Base-by-base conservation (phyloP, 2,113 vertebrate genomes). In the Engraulis encrasicolus region DNA sequence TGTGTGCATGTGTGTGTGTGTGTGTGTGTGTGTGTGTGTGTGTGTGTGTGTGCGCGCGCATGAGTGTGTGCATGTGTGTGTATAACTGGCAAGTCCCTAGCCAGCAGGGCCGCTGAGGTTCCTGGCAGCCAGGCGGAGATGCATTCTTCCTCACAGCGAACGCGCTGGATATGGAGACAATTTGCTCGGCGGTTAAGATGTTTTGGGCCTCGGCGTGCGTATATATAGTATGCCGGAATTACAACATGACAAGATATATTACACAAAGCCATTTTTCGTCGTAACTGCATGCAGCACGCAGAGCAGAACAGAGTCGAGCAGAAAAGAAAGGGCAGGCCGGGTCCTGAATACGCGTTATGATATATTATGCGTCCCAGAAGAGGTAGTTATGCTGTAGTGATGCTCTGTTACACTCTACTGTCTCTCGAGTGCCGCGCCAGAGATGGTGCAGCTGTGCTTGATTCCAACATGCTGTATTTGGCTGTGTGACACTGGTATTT, bases 71-170 rank as follows among this genome's bases (percentile, higher is more conserved):
- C n/a, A n/a, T n/a, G n/a, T n/a, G n/a, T n/a, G n/a, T n/a, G n/a
- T n/a, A n/a, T n/a, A n/a, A n/a, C n/a, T n/a, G n/a, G n/a, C n/a
- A n/a, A n/a, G n/a, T n/a, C n/a, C n/a, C n/a, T n/a, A n/a, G n/a
- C n/a, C n/a, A n/a, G n/a, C n/a, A 74, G 80, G 85, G 84, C 87
- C 71, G 84, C 86, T 92, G 90, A 94, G 92, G 92, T 91, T 91
- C 78, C 89, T 94, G 94, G 92, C 92, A 92, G 86, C 80, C 85
- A 66, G 82, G 78, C 83, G 87, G 66, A 81, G 80, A 92, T 82
- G 90, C 92, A 93, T 95, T 94, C 91, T 92, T 93, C 87, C 86
- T 91, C 91, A 90, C 87, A 92, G 90, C 88, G 74, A 83, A 89
- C n/a, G 80, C 87, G 91, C 85, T 92, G 93, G 89, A 92, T 91